Percentiles rank a stretch among this genome's conserved stretches.
These are phyloP conservation scores for Brienomyrus brachyistius DNA, from an alignment of 2,113 vertebrate genomes.

Conservation along the genomic window DNA sequence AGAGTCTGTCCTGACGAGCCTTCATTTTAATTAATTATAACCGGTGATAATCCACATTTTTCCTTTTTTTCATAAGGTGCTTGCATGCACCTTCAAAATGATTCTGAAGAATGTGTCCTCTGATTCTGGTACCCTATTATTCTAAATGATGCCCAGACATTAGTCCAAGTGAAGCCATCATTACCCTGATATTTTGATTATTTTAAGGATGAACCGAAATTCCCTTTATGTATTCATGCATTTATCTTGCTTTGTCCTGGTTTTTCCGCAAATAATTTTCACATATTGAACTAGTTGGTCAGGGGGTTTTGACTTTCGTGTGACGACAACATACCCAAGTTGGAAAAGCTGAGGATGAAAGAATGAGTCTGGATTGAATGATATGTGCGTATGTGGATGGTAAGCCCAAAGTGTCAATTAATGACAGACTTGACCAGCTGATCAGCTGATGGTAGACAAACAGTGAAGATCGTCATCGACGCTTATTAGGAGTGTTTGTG, in stretches of 20 bases:
- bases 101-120: neutral
- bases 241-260: neutral
- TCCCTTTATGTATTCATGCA: no score
- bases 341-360: neutral
- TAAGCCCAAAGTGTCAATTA: neutral
- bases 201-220: neutral
- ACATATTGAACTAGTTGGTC: neutral
- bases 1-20: conserved; percentile 46
- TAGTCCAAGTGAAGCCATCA: neutral
- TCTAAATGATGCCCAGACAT: neutral
- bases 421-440: neutral
- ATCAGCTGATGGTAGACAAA: neutral
- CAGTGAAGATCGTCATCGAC: neutral
- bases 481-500: neutral
- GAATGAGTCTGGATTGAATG: neutral
- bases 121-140: neutral
- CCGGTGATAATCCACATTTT: conserved; percentile 24
- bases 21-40: conserved; percentile 50
- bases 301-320: neutral
- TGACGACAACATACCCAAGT: neutral
- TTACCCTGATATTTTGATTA: neutral
- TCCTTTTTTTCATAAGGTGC: conserved; percentile 28
- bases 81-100: neutral
- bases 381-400: neutral
- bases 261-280: neutral